Base-by-base conservation (phyloP, 1,140 invertebrate genomes). In the Tetragnatha versicolor region DNA sequence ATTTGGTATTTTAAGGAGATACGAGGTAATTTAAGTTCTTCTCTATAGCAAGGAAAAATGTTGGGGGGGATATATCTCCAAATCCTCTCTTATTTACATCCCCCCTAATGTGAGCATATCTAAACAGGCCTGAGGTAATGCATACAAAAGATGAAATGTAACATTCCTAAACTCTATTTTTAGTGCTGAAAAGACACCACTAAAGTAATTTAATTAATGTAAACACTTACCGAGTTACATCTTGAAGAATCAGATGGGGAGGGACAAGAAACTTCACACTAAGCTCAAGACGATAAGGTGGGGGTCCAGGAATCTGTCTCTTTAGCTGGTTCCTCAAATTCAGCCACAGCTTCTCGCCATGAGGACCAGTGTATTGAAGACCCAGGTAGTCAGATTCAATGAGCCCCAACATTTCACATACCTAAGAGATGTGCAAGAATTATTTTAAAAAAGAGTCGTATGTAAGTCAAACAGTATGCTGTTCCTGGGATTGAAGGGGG, bases 241-340 rank as follows among this genome's bases (percentile, higher is more conserved):
- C 92, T 85, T 94, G 93, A 49, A 94, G 89, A 61, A 96, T 88
- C 73, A 91, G 89, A 87, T 95, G 93, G 12, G 94, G 94, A 2
- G 93, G 92, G 45, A 96, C 93, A 92, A 93, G 95, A 88, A 95
- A 95, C 85, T 96, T 95, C 27, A 93, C 90, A 87, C 92, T 83
- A 85, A 91, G 81, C 87, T 88, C 83, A 87, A 93, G 85, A 83
- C 90, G 83, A 84, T 89, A 85, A 82, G 90, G 89, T 81, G 88
- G 84, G 10, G 87, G 85, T n/a, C 88, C 88, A 60, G 88, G 84
- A 84, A 93, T 88, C 82, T 93, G 92, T 69, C 91, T 88, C 81
- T 91, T 90, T 45, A 96, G 89, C 20, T 91, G 90, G 86, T 96
- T 95, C 70, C 94, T 87, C 81, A 95, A 86, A 85, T 95, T 95